Percentiles rank a stretch among this genome's conserved stretches.
These are phyloP conservation scores for Acanthosoma haemorrhoidale DNA, from an alignment of 2,888 invertebrate species.

Conservation along the genomic window DNA sequence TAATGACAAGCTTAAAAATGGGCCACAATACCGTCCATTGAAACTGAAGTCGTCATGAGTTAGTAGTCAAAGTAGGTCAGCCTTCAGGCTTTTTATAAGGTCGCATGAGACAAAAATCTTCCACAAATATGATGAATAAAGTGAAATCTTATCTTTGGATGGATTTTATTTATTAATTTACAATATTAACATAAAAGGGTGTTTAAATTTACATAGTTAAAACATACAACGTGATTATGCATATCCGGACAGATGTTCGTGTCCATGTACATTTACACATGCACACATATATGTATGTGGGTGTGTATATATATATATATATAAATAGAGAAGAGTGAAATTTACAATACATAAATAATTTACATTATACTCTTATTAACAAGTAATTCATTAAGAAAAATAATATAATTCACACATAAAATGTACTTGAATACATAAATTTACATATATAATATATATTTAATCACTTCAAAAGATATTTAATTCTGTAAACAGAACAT, in stretches of 20 bases:
- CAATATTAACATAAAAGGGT: conserved; percentile 15
- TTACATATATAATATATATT: neutral
- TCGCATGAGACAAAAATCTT: no score
- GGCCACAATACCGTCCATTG: no score
- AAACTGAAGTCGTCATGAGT: no score
- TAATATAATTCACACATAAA: neutral
- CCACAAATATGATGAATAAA: neutral
- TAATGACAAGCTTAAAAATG: no score
- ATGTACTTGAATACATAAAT: neutral
- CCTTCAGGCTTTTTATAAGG: no score
- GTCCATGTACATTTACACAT: neutral
- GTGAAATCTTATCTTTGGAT: conserved; percentile 23
- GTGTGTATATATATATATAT: neutral
- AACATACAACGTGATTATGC: no score
- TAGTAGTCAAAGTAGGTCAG: no score
- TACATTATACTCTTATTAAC: neutral
- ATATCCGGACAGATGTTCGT: neutral
- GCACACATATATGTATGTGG: no score
- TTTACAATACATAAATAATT: conserved; percentile 15
- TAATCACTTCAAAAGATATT: neutral
- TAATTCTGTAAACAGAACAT: neutral
- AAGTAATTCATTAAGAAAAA: neutral
- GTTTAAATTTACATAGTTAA: conserved; percentile 19
- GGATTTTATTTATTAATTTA: conserved; percentile 26
- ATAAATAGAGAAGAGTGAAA: no score